Base-by-base conservation (phyloP, 1,140 invertebrate genomes). In the Diorhabda elongata region DNA sequence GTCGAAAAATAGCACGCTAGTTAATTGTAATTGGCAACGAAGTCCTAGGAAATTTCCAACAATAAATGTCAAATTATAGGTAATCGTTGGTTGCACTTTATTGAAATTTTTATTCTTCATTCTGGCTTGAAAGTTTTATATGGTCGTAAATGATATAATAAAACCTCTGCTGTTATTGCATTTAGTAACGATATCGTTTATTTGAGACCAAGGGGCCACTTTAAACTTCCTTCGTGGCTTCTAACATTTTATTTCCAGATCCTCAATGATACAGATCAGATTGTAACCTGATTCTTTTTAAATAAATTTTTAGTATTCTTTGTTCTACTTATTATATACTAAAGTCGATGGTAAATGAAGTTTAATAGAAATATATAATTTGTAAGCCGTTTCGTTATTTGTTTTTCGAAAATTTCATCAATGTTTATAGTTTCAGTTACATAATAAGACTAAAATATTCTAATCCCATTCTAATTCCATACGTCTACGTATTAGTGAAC, bases 31-130 rank as follows among this genome's bases (percentile, higher is more conserved):
- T 62, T 62, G 61, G 61, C 42, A 44, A 62, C 8, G 61, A 62
- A 62, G 42, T 62, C 45, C 42, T 62, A 7, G 42, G 3, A 62
- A 62, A 44, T 62, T 62, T 62, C 8, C 61, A 42, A 41, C 43
- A 62, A 62, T 62, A 62, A 62, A 62, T 60, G 58, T 60, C 42
- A 60, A 60, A 60, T 60, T 60, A 62, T 62, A 52, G 47, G 47
- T 52, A 44, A 44, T 62, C 61, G 43, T 4, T 44, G 42, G 6
- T n/a, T 62, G 61, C 61, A 62, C 42, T 44, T 62, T 44, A 62
- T 62, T 44, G 61, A 62, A 62, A 62, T 44, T 62, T 62, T 62
- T 11, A 44, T 44, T 62, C 43, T 62, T 62, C 44, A 62, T 44
- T 43, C 44, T 44, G 42, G n/a, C 61, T 62, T 44, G 43, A 44